Percentiles rank a stretch among this genome's conserved stretches.
These are phyloP conservation scores for Alfaro cultratus DNA, from an alignment of 2,797 vertebrate genomes.

Conservation along the genomic window DNA sequence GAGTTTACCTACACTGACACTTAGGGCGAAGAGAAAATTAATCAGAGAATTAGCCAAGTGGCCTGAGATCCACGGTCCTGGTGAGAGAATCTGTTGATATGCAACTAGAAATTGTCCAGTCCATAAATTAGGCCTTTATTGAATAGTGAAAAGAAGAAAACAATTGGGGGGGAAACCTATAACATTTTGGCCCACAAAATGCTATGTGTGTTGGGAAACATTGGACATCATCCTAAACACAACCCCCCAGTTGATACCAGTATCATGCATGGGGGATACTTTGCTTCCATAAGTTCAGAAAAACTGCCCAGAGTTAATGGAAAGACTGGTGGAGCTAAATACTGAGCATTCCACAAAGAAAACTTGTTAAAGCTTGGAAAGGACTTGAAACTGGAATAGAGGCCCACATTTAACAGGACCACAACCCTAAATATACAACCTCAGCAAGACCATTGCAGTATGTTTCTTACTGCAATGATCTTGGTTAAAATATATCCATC, in stretches of 20 bases:
- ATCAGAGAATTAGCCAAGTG: neutral
- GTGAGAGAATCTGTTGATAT: neutral
- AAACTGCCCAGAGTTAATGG: neutral
- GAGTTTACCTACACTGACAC: neutral
- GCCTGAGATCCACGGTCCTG: neutral
- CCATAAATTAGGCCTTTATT: neutral
- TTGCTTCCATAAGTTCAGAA: neutral
- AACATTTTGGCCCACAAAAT: neutral
- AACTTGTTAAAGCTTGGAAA: neutral
- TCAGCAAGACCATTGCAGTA: neutral
- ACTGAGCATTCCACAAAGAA: neutral
- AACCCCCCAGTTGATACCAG: neutral
- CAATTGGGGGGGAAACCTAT: neutral
- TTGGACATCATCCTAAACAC: neutral
- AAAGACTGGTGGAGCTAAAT: neutral
- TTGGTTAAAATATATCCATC: neutral
- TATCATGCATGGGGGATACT: neutral
- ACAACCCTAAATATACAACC: neutral
- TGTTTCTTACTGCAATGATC: neutral
- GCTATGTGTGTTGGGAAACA: neutral
- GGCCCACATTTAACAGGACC: neutral
- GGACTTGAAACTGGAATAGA: neutral
- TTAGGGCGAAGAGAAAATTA: neutral
- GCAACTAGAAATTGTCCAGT: neutral
- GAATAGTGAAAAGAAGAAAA: neutral